Conservation (phyloP, 2,797 vertebrate genomes). For the Clarias laeviceps region DNA sequence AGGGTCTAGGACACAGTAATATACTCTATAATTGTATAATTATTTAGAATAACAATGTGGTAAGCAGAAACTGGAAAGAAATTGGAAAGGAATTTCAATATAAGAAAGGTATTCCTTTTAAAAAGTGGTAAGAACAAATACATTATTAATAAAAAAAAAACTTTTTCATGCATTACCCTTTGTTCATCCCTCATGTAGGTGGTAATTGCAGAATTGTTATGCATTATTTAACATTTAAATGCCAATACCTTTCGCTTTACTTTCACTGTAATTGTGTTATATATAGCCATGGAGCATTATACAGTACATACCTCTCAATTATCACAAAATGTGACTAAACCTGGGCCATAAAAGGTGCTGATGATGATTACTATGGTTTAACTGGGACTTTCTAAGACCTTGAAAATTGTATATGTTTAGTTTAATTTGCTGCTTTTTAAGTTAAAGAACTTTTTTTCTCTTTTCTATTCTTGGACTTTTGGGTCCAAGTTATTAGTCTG, state of each 20-base stretch:
- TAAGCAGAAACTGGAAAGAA: constrained; percentile 2
- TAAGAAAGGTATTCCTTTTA: neutral
- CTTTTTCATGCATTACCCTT: too few species aligned
- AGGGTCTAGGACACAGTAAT: neutral
- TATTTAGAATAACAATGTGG: neutral
- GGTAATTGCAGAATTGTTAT: neutral
- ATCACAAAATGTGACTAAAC: constrained; percentile 2
- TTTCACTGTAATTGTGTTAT: constrained; percentile 5
- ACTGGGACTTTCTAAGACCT: neutral
- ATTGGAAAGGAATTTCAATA: neutral
- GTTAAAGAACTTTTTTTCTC: neutral
- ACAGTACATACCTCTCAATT: neutral
- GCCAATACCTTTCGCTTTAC: neutral
- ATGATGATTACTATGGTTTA: constrained; percentile 2
- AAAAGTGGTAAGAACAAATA: neutral
- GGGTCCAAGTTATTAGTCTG: neutral
- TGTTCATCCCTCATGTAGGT: neutral
- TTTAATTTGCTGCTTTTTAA: neutral
- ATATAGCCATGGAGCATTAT: neutral
- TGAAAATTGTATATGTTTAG: neutral
- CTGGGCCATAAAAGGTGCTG: neutral
- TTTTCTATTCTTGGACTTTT: neutral
- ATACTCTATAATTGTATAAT: neutral
- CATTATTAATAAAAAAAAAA: neutral
- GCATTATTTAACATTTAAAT: neutral